phyloP scores from a whole-genome alignment of 2,113 vertebrate genomes.

The Phoxinus phoxinus region DNA sequence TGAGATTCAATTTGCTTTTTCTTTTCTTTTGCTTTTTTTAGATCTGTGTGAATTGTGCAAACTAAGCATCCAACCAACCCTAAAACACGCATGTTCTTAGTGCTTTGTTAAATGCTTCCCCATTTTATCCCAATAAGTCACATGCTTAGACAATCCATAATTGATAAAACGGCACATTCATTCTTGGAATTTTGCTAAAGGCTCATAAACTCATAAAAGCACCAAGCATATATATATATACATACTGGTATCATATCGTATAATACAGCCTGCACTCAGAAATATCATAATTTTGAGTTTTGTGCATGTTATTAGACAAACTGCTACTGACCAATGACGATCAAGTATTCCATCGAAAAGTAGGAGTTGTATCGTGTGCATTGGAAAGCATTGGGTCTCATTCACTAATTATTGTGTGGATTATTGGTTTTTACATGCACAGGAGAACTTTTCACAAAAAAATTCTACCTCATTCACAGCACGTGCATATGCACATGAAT shows the following conservation, averaged over 20 bases:
- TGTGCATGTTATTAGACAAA: background rate
- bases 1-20: conserved; percentile 56
- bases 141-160: conserved; percentile 4
- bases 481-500: no score
- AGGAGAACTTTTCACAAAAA: no score
- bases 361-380: background rate
- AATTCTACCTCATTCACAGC: no score
- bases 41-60: background rate
- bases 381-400: background rate
- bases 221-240: background rate
- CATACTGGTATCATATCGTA: background rate
- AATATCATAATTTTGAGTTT: background rate
- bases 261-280: background rate
- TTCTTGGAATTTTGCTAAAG: background rate
- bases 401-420: no score
- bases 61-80: conserved; percentile 29
- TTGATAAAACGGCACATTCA: background rate
- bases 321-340: background rate
- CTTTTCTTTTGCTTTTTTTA: background rate
- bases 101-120: conserved; percentile 35
- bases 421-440: no score
- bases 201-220: background rate
- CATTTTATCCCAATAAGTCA: background rate
- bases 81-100: conserved; percentile 54
- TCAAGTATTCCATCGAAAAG: background rate